Base-by-base conservation (phyloP, 2,113 vertebrate species). In the Eolophus roseicapilla region DNA sequence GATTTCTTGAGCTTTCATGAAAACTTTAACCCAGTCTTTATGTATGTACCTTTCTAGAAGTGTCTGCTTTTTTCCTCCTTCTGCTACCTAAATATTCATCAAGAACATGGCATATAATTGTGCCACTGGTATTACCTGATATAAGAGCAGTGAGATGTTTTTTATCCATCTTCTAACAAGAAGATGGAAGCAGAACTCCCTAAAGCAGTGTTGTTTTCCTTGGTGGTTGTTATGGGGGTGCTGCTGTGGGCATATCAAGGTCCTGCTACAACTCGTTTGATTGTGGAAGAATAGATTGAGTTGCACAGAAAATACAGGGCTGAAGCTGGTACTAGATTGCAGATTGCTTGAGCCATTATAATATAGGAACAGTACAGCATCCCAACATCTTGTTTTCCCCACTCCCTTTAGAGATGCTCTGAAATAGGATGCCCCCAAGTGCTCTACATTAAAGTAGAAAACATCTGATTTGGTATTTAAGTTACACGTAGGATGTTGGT, bases 401-500 rank as follows among this genome's bases (percentile, higher is more conserved):
- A 3, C 20, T 82, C 16, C 17, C 9, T 64, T 67, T 47, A 44
- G 73, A n/a, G 19, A 13, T 90, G 39, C 17, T 79, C 19, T 68
- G 57, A 39, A 55, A 33, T 25, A 39, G 53, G 47, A n/a, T 82
- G 49, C 67, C 15, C 64, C 29, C 1, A 8, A 74, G 25, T 20
- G 15, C 31, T 85, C 44, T 67, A 0, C 0, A 0, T 68, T 47
- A 6, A 59, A 79, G 52, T 9, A 65, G 39, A 39, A 49, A 35
- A 65, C 29, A 10, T 86, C 67, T 60, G 20, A 55, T 84, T 79
- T 0, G 0, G 11, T 76, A 13, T 9, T 65, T 2, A 10, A 7
- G 16, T 82, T 76, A 11, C 0, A 0, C 0, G 1, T 57, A 49
- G 21, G 13, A 5, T 59, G 41, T 37, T 62, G 74, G 10, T 67